Conservation (phyloP, 1,140 invertebrate genomes). For the Drosophila sechellia region DNA sequence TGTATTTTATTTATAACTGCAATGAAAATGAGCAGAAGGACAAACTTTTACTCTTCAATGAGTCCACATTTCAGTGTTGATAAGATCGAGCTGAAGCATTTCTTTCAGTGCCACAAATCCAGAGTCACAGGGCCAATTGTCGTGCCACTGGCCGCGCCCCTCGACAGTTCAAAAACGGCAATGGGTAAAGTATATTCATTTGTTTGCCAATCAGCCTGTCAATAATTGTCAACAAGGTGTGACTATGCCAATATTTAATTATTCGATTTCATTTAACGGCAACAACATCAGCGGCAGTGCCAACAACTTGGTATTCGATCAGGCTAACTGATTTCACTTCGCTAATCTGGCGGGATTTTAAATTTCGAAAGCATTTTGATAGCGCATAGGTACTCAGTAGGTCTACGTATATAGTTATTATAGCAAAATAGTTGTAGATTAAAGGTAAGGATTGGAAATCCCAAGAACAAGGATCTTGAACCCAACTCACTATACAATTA, state of each 20-base stretch:
- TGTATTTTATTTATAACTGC: too few species aligned
- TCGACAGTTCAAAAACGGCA: constrained; percentile 48
- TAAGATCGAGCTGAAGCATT: not conserved
- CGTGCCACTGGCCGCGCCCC: constrained; percentile 55
- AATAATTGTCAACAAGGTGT: constrained; percentile 83
- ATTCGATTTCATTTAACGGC: constrained; percentile 75
- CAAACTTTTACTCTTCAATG: too few species aligned
- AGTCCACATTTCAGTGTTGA: too few species aligned
- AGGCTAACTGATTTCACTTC: not conserved
- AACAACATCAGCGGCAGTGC: constrained; percentile 25
- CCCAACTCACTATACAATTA: too few species aligned
- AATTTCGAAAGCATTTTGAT: too few species aligned
- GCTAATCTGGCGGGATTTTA: not conserved
- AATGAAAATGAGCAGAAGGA: too few species aligned
- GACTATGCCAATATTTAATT: constrained; percentile 83
- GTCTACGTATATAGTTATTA: too few species aligned
- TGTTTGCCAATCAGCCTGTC: constrained; percentile 82
- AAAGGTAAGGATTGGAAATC: too few species aligned
- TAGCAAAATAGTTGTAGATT: too few species aligned
- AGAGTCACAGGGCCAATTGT: constrained; percentile 48
- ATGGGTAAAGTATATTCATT: constrained; percentile 73
- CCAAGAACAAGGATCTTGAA: too few species aligned
- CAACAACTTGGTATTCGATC: constrained; percentile 20
- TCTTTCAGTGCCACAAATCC: not conserved
- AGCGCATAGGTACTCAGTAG: too few species aligned